Evolutionary conservation across 2,888 invertebrate species (phyloP).

Genomic region (Pollenia labialis): DNA sequence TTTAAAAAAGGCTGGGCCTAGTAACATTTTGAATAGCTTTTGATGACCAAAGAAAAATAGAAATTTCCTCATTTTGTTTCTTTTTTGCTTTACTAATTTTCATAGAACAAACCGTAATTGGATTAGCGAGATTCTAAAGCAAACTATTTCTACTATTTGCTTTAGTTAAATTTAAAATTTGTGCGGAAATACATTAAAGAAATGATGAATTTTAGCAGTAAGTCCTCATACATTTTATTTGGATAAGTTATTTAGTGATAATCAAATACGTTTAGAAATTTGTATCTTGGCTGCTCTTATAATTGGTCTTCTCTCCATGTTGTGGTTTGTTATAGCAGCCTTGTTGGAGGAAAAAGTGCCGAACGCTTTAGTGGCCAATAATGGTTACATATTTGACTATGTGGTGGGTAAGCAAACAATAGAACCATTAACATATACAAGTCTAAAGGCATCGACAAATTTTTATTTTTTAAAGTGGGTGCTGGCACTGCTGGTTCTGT

Average conservation of each 20-base stretch:
- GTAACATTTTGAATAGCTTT: conserved; percentile 21
- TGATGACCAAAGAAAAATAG: conserved; percentile 25
- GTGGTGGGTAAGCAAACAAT: conserved; percentile 78
- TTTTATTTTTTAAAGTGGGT: conserved; percentile 85
- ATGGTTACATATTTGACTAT: conserved; percentile 80
- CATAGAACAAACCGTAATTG: conserved; percentile 56
- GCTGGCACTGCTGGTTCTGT: conserved; percentile 90
- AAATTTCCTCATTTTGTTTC: neutral
- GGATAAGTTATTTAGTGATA: too few species aligned
- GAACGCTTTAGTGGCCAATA: conserved; percentile 75
- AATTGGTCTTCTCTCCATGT: conserved; percentile 76
- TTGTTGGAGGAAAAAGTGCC: conserved; percentile 78
- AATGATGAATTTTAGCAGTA: conserved; percentile 77
- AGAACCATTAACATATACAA: neutral
- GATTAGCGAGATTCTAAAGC: conserved; percentile 60
- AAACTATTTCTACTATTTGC: conserved; percentile 20
- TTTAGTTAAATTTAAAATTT: conserved; percentile 18
- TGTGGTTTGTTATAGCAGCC: conserved; percentile 77
- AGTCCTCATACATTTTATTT: conserved; percentile 35
- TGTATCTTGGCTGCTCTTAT: conserved; percentile 75
- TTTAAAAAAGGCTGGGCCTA: conserved; percentile 10
- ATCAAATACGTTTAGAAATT: conserved; percentile 76
- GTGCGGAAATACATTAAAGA: conserved; percentile 3
- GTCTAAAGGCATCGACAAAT: neutral
- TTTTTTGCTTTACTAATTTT: conserved; percentile 16